Evolutionary conservation across 2,797 vertebrate genomes (phyloP).

Genomic region (Halcyon badia): DNA sequence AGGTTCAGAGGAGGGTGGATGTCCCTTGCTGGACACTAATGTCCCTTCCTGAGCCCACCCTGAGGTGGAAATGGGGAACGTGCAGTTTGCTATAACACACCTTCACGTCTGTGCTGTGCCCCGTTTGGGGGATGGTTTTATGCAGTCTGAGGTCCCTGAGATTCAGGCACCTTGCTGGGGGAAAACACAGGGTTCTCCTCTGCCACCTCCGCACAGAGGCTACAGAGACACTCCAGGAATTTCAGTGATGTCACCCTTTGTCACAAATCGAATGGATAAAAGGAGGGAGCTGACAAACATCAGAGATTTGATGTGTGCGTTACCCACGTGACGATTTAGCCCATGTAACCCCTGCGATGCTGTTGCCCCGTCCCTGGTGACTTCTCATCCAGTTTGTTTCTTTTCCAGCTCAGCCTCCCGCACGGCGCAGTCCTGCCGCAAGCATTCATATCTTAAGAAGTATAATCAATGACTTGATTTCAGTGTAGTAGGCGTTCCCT

Average conservation of each 20-base stretch:
- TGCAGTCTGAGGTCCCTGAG: not conserved
- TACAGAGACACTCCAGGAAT: not conserved
- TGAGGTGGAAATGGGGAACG: not conserved
- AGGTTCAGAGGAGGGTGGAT: accelerated
- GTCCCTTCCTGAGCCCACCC: not conserved
- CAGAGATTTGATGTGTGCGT: accelerated
- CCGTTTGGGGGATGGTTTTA: not conserved
- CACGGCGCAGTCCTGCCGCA: not conserved
- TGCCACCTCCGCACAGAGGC: not conserved
- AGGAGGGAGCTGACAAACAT: not conserved
- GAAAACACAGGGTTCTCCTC: not conserved
- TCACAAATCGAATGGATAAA: not conserved
- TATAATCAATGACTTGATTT: not conserved
- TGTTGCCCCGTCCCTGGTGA: not conserved
- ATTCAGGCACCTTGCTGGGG: not conserved
- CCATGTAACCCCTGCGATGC: accelerated
- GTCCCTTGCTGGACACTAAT: not conserved
- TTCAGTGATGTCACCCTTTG: not conserved
- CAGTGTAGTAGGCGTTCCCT: not conserved
- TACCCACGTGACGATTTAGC: accelerated
- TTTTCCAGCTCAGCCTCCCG: not conserved
- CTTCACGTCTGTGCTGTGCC: not conserved
- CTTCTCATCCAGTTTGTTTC: not conserved
- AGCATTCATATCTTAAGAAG: not conserved
- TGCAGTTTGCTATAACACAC: not conserved